A percentile compares a stretch with the other conserved stretches of the same genome.
Evolutionary conservation across 2,113 vertebrate genomes (phyloP).

Genomic region (Lasiurus cinereus): DNA sequence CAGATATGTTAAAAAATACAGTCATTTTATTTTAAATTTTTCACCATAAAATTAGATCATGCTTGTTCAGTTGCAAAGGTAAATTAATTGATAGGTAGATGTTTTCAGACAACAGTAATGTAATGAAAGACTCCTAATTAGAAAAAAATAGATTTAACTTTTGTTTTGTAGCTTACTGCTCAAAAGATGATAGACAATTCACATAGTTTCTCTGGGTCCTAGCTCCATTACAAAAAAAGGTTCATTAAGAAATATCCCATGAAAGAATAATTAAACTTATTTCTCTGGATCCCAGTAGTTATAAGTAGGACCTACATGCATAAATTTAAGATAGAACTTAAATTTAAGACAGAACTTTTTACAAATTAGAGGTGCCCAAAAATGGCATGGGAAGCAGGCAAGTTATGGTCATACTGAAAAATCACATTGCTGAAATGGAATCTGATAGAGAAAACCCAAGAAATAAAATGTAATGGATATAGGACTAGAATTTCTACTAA

Average conservation of each 20-base stretch:
- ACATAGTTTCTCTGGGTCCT: background rate
- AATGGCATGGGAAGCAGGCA: background rate
- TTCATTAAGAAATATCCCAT: background rate
- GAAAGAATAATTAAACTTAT: background rate
- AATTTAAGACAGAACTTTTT: background rate
- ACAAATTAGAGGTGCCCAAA: background rate
- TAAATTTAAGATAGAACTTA: background rate
- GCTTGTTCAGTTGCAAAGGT: background rate
- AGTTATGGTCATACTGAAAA: accelerated
- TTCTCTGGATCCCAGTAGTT: slow-evolving; percentile 5
- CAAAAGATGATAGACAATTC: background rate
- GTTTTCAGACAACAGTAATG: background rate
- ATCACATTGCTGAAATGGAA: background rate
- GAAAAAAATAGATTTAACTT: background rate
- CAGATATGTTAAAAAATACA: background rate
- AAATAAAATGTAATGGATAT: background rate
- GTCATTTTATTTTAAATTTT: background rate
- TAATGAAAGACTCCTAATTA: background rate
- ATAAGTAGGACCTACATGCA: background rate
- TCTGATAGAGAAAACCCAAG: background rate
- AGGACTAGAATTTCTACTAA: background rate
- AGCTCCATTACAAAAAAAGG: background rate
- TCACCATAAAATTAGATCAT: background rate
- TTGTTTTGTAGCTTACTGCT: background rate
- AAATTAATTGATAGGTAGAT: background rate